These are phyloP conservation scores for Choristoneura rosaceana DNA, from an alignment of 2,888 invertebrate genomes.

Conservation along the genomic window DNA sequence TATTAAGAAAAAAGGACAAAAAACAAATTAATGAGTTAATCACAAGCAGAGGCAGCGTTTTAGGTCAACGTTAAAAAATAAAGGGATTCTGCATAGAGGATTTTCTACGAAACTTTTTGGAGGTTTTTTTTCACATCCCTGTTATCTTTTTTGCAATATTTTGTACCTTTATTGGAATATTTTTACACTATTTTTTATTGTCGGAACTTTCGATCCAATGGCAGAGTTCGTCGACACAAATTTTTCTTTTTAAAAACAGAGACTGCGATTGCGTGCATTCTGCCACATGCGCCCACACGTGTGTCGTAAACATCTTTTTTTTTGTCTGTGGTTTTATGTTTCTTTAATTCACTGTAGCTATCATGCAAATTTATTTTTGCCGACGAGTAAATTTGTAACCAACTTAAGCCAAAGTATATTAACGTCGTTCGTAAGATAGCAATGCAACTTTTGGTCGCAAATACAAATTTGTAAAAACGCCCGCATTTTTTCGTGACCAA, in stretches of 20 bases:
- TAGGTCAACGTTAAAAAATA: too few relatives aligned
- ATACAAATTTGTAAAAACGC: background rate
- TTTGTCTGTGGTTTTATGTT: conserved; percentile 19
- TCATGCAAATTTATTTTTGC: background rate
- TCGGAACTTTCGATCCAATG: background rate
- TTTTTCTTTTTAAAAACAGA: conserved; percentile 48
- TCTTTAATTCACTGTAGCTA: conserved; percentile 16
- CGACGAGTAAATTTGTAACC: background rate
- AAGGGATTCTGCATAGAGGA: too few relatives aligned
- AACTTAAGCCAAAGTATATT: background rate
- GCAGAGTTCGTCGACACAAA: conserved; percentile 11
- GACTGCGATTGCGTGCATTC: conserved; percentile 65
- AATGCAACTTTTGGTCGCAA: background rate
- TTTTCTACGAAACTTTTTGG: too few relatives aligned
- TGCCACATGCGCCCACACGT: conserved; percentile 58
- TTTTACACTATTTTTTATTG: background rate
- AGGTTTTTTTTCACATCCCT: too few relatives aligned
- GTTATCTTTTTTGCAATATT: background rate
- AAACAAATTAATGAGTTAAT: too few relatives aligned
- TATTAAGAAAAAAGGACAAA: too few relatives aligned
- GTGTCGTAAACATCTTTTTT: conserved; percentile 14
- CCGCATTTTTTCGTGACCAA: background rate
- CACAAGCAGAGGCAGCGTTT: too few relatives aligned
- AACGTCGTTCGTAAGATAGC: background rate
- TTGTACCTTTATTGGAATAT: background rate